Percentiles rank a stretch among this genome's conserved stretches.
Conservation (phyloP, 2,797 vertebrate genomes). For the Perdix hodgsoniae region DNA sequence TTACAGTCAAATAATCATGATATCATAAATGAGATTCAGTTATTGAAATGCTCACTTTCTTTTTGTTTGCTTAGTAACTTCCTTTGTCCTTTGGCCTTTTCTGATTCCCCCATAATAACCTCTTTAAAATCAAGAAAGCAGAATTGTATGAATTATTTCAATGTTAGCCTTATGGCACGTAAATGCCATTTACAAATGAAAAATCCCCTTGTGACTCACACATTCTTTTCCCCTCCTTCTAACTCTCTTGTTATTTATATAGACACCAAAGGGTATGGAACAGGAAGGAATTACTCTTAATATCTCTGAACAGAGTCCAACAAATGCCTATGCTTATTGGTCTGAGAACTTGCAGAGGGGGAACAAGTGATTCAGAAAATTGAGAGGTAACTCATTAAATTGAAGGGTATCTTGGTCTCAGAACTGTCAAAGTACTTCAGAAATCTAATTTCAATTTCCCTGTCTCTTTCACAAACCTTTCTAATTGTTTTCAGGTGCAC, state of each 20-base stretch:
- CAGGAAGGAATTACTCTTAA: slow-evolving; percentile 16
- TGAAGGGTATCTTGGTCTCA: neutral
- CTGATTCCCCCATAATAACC: neutral
- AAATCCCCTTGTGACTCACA: slow-evolving; percentile 24
- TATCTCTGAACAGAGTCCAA: neutral
- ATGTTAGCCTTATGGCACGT: neutral
- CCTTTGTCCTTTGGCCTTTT: neutral
- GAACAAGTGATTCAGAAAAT: neutral
- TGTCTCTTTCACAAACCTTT: neutral
- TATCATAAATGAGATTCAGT: neutral
- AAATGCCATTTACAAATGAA: slow-evolving; percentile 35
- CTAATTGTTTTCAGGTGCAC: neutral
- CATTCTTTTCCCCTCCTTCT: neutral
- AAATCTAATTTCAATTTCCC: neutral
- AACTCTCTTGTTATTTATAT: neutral
- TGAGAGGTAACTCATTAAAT: neutral
- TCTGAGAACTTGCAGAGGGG: neutral
- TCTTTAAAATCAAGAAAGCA: neutral
- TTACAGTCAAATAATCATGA: neutral
- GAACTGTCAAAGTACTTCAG: neutral
- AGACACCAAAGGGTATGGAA: neutral
- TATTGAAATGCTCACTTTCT: neutral
- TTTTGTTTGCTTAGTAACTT: neutral
- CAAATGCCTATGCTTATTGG: neutral
- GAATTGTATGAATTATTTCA: neutral